Evolutionary conservation across 2,797 vertebrate genomes (phyloP).

Genomic region (Melanotaenia nigrans): DNA sequence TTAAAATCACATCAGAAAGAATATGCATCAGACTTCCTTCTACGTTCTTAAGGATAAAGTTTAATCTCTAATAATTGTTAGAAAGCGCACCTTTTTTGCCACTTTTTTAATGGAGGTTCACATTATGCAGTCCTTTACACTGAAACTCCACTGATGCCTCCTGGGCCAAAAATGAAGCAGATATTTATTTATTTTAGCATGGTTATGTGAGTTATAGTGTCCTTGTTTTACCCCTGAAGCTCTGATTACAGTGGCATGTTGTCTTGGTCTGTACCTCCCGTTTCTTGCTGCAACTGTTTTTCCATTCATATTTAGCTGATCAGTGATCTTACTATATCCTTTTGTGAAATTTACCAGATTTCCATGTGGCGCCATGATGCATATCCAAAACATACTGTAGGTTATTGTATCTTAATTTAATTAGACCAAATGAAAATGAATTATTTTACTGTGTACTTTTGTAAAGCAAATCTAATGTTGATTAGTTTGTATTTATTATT

Average conservation of each 20-base stretch:
- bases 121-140: background rate
- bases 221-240: background rate
- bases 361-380: background rate
- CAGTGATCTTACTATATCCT: background rate
- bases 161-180: background rate
- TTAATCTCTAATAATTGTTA: background rate
- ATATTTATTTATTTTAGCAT: background rate
- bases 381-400: background rate
- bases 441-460: background rate
- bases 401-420: background rate
- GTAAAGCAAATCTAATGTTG: background rate
- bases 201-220: background rate
- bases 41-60: background rate
- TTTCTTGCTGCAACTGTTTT: background rate
- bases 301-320: background rate
- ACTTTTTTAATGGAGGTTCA: background rate
- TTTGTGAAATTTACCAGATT: background rate
- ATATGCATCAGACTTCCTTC: background rate
- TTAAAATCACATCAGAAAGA: background rate
- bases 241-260: background rate
- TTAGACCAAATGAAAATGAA: too few species aligned
- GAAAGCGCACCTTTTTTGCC: background rate
- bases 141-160: background rate
- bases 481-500: too few species aligned
- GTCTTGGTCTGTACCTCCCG: background rate